These are phyloP conservation scores for Psittacula derbiana DNA, from an alignment of 2,797 vertebrate genomes.

Conservation along the genomic window DNA sequence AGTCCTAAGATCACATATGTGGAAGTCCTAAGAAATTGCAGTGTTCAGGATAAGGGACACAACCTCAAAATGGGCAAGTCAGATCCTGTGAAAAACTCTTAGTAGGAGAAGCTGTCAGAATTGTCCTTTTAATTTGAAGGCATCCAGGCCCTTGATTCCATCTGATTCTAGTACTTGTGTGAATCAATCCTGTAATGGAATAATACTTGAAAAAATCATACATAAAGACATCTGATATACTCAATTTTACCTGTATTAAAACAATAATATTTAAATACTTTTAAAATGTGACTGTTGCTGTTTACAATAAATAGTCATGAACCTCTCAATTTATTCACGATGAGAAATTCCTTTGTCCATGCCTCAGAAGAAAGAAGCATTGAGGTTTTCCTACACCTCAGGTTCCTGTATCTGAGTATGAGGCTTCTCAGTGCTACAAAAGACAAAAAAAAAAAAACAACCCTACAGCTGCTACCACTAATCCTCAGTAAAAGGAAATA, in stretches of 20 bases:
- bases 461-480: background rate
- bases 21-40: background rate
- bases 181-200: background rate
- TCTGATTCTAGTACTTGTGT: background rate
- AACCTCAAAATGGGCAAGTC: background rate
- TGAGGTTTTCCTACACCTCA: background rate
- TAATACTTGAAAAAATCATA: background rate
- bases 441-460: background rate
- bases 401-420: background rate
- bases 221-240: background rate
- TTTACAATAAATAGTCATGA: background rate
- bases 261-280: background rate
- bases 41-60: background rate
- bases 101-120: background rate
- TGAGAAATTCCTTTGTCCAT: background rate
- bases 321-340: background rate
- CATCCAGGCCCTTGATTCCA: background rate
- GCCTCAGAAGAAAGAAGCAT: background rate
- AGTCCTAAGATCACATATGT: background rate
- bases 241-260: background rate
- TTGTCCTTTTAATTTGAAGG: background rate
- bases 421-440: background rate
- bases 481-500: background rate
- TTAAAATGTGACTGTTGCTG: background rate
- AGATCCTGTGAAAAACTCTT: background rate